Evolutionary conservation across 2,797 vertebrate genomes (phyloP), one percentile per base, ranked within the genome.

Genomic region (Amblyopsis hoosieri): DNA sequence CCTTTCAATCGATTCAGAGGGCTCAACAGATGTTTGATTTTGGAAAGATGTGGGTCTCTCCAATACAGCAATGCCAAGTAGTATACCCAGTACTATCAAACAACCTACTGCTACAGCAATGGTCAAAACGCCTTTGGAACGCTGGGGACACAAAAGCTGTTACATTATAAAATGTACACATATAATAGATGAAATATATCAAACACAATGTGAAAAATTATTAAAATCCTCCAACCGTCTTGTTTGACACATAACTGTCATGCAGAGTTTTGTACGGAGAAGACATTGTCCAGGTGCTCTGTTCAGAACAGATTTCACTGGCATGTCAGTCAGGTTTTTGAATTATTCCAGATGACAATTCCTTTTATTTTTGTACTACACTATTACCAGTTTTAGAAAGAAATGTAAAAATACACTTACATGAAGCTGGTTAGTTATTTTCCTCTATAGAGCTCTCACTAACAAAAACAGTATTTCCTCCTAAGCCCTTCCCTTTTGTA

Each of bases 41-140:
- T 81, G 19, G 1, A 64, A 45, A 0, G 56, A 0, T 0, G 53
- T 52, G 4, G 79, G 78, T 80, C 88, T 84, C 66, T 88, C 72
- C 42, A 90, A 69, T 42, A 91, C 76, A 49, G 62, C 74, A 1
- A 90, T 37, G 31, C 81, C 85, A 0, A 91, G 70, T 13, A 92
- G 4, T 45, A 86, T 42, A 4, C 89, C 90, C 69, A 92, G 8
- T 0, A 79, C 57, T 0, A 61, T 80, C 64, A 93, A 53, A 56
- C 71, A 86, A 17, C 53, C 83, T 29, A 88, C 46, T 31, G 83
- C 61, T 54, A 79, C 54, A 11, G 7, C 81, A 19, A 86, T 19
- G 0, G 69, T 37, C 13, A 74, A 51, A 47, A 79, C 72, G 62
- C 79, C 82, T 64, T 68, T 87, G 1, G 67, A 62, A 23, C 54